Evolutionary conservation across 1,140 invertebrate species (phyloP).

Genomic region (Macrobrachium nipponense): DNA sequence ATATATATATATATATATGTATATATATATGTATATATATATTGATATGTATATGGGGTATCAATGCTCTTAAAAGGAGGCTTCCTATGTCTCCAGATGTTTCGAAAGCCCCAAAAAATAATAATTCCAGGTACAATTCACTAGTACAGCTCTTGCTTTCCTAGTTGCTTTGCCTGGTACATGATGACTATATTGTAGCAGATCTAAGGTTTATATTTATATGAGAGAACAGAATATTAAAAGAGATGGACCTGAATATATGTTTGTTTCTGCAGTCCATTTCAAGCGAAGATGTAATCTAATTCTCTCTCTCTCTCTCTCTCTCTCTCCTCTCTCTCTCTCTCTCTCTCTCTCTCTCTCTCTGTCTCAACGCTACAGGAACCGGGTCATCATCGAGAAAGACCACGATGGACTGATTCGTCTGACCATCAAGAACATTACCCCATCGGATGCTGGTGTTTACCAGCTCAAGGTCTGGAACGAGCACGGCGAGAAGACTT

Average conservation of each 20-base stretch:
- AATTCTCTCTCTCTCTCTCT: background rate
- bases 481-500: conserved; percentile 84
- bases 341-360: conserved; percentile 64
- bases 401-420: conserved; percentile 85
- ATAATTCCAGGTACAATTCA: background rate
- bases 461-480: conserved; percentile 87
- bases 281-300: background rate
- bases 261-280: background rate
- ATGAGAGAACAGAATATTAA: too few relatives aligned
- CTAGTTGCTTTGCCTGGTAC: too few relatives aligned
- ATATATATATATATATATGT: conserved; percentile 24
- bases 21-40: conserved; percentile 21
- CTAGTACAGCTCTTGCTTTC: too few relatives aligned
- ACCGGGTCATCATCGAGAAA: conserved; percentile 83
- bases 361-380: conserved; percentile 70
- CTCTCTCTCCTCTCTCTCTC: conserved; percentile 67
- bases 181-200: too few relatives aligned
- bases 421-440: conserved; percentile 77
- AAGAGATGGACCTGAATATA: too few relatives aligned
- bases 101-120: background rate
- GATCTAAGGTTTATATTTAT: too few relatives aligned
- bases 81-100: background rate
- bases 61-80: too few relatives aligned
- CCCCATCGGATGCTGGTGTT: conserved; percentile 81
- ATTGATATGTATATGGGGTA: background rate